Conservation (phyloP, 2,113 vertebrate species). For the Festucalex cinctus region DNA sequence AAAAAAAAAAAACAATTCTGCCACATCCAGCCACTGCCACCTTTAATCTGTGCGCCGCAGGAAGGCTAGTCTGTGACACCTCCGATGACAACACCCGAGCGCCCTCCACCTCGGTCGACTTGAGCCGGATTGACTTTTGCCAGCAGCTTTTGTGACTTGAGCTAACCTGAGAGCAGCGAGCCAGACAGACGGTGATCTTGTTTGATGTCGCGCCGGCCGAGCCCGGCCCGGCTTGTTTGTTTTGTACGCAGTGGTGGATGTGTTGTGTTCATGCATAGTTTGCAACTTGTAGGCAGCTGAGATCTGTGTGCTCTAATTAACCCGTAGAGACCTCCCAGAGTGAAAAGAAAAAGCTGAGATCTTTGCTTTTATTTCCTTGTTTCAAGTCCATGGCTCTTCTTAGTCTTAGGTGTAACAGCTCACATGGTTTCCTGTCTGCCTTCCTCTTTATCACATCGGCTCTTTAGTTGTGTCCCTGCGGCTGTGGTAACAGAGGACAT, state of each 20-base stretch:
- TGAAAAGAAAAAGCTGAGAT: conserved; percentile 35
- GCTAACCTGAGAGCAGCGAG: conserved; percentile 49
- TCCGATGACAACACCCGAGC: conserved; percentile 38
- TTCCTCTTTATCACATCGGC: conserved; percentile 21
- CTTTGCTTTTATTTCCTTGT: conserved; percentile 35
- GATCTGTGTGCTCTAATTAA: conserved; percentile 63
- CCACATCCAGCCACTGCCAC: conserved; percentile 35
- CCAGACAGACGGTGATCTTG: conserved; percentile 48
- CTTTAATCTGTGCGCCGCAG: conserved; percentile 30
- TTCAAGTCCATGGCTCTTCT: conserved; percentile 52
- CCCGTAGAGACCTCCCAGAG: conserved; percentile 50
- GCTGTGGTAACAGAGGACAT: conserved; percentile 50
- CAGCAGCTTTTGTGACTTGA: conserved; percentile 50
- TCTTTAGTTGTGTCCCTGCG: conserved; percentile 47
- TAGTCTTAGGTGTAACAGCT: conserved; percentile 34
- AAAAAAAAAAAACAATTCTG: neutral
- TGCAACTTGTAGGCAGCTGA: conserved; percentile 56
- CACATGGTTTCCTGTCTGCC: conserved; percentile 24
- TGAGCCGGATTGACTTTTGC: conserved; percentile 49
- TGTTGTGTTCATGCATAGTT: conserved; percentile 41
- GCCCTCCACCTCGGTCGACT: conserved; percentile 8
- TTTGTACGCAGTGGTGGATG: conserved; percentile 14
- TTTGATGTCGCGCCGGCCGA: conserved; percentile 33
- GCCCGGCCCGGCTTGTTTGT: conserved; percentile 32
- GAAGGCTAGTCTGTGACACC: conserved; percentile 36